phyloP scores from a whole-genome alignment of 1,140 invertebrate genomes.

The Aphidius gifuensis region DNA sequence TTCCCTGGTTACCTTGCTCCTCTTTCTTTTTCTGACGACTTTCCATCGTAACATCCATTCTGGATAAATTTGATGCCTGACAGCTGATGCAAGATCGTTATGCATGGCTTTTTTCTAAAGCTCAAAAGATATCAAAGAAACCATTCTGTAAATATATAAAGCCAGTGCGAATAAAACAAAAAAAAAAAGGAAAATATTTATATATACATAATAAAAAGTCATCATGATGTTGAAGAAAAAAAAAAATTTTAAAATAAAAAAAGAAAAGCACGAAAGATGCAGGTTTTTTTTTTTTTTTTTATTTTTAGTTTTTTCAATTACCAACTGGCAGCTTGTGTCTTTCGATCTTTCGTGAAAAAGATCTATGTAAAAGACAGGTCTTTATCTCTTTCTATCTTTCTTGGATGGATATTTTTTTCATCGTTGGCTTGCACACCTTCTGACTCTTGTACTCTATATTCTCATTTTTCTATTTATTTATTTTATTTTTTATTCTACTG shows the following conservation, averaged over 20 bases:
- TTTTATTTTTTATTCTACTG: background rate
- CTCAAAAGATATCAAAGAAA: too few relatives aligned
- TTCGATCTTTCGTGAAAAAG: background rate
- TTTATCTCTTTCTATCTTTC: background rate
- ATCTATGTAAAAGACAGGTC: constrained; percentile 6
- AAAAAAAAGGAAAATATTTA: too few relatives aligned
- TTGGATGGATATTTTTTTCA: background rate
- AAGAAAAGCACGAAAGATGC: background rate
- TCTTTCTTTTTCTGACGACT: too few relatives aligned
- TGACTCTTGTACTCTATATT: constrained; percentile 15
- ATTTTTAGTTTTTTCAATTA: constrained; percentile 8
- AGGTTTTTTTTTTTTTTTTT: background rate
- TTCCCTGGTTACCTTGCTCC: too few relatives aligned
- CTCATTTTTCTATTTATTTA: constrained; percentile 4
- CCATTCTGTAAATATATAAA: too few relatives aligned
- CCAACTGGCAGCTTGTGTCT: background rate
- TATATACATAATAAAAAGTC: too few relatives aligned
- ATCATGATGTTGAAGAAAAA: too few relatives aligned
- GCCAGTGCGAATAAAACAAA: too few relatives aligned
- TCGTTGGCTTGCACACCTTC: background rate
- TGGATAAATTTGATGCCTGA: constrained; percentile 44
- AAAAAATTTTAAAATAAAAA: too few relatives aligned
- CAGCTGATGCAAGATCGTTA: constrained; percentile 44
- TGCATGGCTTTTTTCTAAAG: constrained; percentile 25
- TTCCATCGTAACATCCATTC: constrained; percentile 25